Evolutionary conservation across 2,797 vertebrate genomes (phyloP).

Genomic region (Ctenochaetus hawaiiensis): DNA sequence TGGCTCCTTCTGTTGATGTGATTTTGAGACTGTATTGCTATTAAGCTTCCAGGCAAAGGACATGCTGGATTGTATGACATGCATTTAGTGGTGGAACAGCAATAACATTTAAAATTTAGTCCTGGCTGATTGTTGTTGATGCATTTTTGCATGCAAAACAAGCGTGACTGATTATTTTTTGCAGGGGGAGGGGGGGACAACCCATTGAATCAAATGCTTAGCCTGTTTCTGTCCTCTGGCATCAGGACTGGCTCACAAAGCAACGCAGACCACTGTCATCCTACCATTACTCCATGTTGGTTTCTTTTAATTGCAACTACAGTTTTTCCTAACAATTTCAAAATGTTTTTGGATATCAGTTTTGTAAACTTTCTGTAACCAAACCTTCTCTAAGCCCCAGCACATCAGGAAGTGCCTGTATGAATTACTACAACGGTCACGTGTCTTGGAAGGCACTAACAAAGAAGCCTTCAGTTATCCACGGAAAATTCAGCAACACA

Average conservation of each 20-base stretch:
- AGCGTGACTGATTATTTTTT: too few species aligned
- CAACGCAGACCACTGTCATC: background rate
- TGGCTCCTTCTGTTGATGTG: too few species aligned
- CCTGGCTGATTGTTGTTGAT: too few species aligned
- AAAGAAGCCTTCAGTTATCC: constrained; percentile 5
- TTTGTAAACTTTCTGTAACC: background rate
- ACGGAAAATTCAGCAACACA: background rate
- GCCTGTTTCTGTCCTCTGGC: too few species aligned
- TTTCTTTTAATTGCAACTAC: background rate
- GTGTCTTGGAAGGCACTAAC: background rate
- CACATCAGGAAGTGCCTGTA: background rate
- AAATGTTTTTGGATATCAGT: background rate
- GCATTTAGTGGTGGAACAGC: too few species aligned
- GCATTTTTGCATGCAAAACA: too few species aligned
- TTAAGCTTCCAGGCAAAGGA: too few species aligned
- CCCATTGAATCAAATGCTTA: too few species aligned
- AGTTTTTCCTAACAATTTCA: background rate
- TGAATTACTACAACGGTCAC: background rate
- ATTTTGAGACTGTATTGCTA: too few species aligned
- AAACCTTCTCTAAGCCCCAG: background rate
- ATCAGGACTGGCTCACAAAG: background rate
- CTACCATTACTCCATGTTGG: background rate
- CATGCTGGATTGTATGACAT: too few species aligned
- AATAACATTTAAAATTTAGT: too few species aligned
- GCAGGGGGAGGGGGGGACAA: too few species aligned